Base-by-base conservation (phyloP, 2,113 vertebrate genomes). In the Neogobius melanostomus region DNA sequence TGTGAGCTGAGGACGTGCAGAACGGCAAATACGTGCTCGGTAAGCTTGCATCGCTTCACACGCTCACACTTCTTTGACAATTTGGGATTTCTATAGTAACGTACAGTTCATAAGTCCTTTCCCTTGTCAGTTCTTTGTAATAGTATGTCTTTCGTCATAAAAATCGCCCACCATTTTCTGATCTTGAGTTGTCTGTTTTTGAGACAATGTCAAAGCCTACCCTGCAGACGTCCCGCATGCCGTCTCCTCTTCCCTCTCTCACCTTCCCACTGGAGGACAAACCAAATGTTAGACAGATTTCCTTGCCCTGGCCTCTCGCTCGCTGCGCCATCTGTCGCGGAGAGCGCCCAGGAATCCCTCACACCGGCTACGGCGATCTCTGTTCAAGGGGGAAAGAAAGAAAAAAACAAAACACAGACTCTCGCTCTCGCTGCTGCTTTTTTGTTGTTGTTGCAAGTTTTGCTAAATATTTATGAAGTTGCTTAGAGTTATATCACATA, bases 211-310 rank as follows among this genome's bases (percentile, higher is more conserved):
- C 72, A 48, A 68, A 77, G 68, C 43, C 0, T 56, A 51, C 57
- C 0, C 11, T 0, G 2, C 7, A 64, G 12, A 14, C n/a, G 66
- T 51, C 74, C n/a, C 21, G 11, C 52, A 57, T 69, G 69, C 62
- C 56, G 12, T 69, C 66, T 70, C 5, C 69, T 49, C 63, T 64
- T 75, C 64, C 73, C 48, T 76, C 69, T 49, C 63, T 64, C 73
- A 64, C 73, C 48, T 76, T 84, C 70, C 28, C 75, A 68, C 79
- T 7, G 43, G 50, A 77, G 56, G 28, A 67, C 51, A 44, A 44
- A 45, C 28, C 14, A 71, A 67, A 75, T 56, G 5, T 11, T 5
- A 16, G 59, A 61, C 11, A 16, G 50, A 11, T 36, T 16, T 57
- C 42, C 11, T 47, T 21, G 21, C 71, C 16, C 45, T 2, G 4